These are phyloP conservation scores for Syngnathoides biaculeatus DNA, from an alignment of 2,113 vertebrate genomes.

Conservation along the genomic window DNA sequence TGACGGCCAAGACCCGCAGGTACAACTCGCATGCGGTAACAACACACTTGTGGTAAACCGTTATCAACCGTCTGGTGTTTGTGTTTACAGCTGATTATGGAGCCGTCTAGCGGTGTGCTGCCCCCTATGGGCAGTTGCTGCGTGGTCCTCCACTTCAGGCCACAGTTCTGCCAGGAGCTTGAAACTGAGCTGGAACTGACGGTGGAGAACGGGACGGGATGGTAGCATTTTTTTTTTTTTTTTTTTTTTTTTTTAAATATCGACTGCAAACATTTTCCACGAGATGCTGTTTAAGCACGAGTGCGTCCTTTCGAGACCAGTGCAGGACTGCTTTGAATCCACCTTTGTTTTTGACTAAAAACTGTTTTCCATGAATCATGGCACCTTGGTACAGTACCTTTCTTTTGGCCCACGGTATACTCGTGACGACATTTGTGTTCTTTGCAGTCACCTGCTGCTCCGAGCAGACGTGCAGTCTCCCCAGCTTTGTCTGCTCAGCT, in stretches of 20 bases:
- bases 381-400: no score
- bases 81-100: constrained; percentile 64
- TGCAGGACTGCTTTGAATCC: no score
- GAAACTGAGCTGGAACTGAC: constrained; percentile 79
- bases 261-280: not conserved
- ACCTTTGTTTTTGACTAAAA: no score
- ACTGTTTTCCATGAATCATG: no score
- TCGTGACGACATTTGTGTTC: no score
- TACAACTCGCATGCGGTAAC: constrained; percentile 7
- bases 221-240: constrained; percentile 62
- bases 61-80: not conserved
- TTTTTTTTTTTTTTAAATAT: no score
- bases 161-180: constrained; percentile 71
- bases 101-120: constrained; percentile 77
- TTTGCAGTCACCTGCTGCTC: constrained; percentile 80
- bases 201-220: constrained; percentile 80
- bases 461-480: constrained; percentile 84
- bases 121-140: constrained; percentile 66
- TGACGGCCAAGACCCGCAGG: constrained; percentile 38
- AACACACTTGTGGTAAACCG: not conserved
- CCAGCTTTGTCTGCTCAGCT: constrained; percentile 77
- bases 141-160: constrained; percentile 74
- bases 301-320: no score
- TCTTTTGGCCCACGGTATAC: no score
- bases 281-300: not conserved